Conservation (phyloP, 2,113 vertebrate species). For the Strix aluco region DNA sequence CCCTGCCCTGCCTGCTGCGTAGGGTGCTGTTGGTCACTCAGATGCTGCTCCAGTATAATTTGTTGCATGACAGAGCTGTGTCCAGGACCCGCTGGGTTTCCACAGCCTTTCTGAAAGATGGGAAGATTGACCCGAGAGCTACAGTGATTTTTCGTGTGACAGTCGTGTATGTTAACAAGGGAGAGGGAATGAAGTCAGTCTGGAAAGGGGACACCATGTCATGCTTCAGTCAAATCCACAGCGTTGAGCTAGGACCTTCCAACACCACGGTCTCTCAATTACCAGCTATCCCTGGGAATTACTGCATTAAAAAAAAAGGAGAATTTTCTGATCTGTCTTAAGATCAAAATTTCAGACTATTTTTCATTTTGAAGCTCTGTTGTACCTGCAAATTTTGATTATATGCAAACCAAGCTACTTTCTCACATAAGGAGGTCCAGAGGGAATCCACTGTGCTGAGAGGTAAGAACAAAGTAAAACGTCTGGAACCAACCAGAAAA, state of each 20-base stretch:
- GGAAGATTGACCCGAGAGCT: not conserved
- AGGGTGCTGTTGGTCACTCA: not conserved
- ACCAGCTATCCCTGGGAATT: not conserved
- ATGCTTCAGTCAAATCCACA: not conserved
- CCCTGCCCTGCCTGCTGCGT: not conserved
- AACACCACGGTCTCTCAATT: not conserved
- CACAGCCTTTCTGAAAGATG: not conserved
- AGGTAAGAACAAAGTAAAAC: not conserved
- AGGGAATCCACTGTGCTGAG: not conserved
- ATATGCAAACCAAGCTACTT: not conserved
- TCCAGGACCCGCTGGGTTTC: not conserved
- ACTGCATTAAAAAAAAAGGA: not conserved
- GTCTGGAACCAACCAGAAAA: not conserved
- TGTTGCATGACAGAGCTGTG: not conserved
- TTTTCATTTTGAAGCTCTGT: not conserved
- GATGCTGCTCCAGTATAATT: not conserved
- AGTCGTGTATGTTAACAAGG: rapidly evolving
- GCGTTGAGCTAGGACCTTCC: not conserved
- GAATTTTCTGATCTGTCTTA: not conserved
- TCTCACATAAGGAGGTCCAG: not conserved
- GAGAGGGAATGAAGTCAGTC: not conserved
- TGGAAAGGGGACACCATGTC: not conserved
- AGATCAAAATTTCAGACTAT: not conserved
- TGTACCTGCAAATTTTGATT: not conserved
- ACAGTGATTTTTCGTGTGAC: not conserved